Evolutionary conservation across 1,140 invertebrate genomes (phyloP).

Genomic region (Oncopodura yosiiana): DNA sequence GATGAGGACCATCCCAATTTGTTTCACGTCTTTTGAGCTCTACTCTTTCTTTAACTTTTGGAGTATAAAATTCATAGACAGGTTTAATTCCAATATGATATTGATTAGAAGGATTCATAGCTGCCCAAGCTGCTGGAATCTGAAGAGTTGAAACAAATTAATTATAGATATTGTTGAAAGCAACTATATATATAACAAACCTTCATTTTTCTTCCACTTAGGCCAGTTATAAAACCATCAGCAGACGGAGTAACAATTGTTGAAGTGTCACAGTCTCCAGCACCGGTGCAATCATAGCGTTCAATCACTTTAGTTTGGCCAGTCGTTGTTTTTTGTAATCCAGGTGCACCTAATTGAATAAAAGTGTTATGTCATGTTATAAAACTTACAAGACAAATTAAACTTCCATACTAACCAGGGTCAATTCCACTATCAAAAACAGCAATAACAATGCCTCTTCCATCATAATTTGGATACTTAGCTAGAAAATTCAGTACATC

Average conservation of each 20-base stretch:
- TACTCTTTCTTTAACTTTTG: constrained; percentile 70
- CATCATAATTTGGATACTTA: constrained; percentile 89
- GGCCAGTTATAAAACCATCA: constrained; percentile 67
- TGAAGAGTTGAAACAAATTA: constrained; percentile 40
- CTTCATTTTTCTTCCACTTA: constrained; percentile 79
- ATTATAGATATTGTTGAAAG: not conserved
- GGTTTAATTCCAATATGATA: constrained; percentile 80
- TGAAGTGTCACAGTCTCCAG: constrained; percentile 85
- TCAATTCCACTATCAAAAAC: constrained; percentile 97
- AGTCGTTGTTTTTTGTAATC: constrained; percentile 78
- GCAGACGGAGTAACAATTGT: constrained; percentile 60
- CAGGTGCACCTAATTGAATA: too few species aligned
- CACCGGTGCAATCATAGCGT: constrained; percentile 80
- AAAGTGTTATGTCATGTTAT: too few species aligned
- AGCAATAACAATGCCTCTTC: constrained; percentile 79
- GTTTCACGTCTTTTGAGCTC: constrained; percentile 70
- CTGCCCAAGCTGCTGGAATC: constrained; percentile 73
- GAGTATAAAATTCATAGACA: constrained; percentile 76
- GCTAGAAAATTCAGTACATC: constrained; percentile 74
- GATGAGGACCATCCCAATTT: constrained; percentile 73
- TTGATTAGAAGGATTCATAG: constrained; percentile 68
- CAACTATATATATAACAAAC: constrained; percentile 43
- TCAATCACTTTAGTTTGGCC: constrained; percentile 90
- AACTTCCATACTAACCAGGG: too few species aligned
- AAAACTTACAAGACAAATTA: too few species aligned